Evolutionary conservation across 2,113 vertebrate genomes (phyloP).

Genomic region (Ovis aries): DNA sequence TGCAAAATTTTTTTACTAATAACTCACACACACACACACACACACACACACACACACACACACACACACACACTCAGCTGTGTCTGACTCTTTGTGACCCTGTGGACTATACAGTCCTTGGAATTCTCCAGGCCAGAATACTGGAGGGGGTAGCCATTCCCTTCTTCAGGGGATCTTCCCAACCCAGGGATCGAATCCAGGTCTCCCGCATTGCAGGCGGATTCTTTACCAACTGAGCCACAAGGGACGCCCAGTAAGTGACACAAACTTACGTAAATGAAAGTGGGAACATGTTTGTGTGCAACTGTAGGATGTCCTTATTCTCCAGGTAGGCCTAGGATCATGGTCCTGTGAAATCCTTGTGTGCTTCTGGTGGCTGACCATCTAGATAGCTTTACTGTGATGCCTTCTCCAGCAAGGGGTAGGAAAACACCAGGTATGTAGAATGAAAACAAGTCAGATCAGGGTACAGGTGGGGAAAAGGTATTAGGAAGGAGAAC

Average conservation of each 20-base stretch:
- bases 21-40: background rate
- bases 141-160: background rate
- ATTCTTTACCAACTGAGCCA: background rate
- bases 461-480: background rate
- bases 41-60: background rate
- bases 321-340: background rate
- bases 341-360: background rate
- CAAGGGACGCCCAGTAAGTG: background rate
- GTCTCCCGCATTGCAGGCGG: accelerated
- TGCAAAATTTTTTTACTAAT: background rate
- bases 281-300: background rate
- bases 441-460: background rate
- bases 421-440: background rate
- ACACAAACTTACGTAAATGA: background rate
- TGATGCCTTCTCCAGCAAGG: background rate
- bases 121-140: background rate
- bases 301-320: background rate
- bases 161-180: background rate
- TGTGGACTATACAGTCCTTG: background rate
- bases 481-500: background rate
- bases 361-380: background rate
- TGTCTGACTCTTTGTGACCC: background rate
- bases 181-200: background rate
- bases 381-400: background rate
- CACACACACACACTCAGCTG: accelerated